These are phyloP conservation scores for Macrosteles quadrilineatus DNA, from an alignment of 1,140 invertebrate species.

Conservation along the genomic window DNA sequence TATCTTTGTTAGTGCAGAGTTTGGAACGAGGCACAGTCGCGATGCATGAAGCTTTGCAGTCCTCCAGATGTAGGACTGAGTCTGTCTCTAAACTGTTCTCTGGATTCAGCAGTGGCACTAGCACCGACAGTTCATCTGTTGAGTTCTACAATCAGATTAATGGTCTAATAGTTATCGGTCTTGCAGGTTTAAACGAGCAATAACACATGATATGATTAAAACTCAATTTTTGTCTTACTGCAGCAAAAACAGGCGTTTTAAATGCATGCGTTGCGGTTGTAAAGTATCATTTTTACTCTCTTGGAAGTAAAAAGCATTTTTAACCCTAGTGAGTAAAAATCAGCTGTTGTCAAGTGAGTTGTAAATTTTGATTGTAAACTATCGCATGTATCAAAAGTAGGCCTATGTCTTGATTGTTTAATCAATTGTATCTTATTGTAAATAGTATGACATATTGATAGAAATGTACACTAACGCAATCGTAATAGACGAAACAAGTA, in stretches of 20 bases:
- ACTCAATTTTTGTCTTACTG: background rate
- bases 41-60: constrained; percentile 56
- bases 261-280: background rate
- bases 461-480: too few relatives aligned
- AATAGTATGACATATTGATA: too few relatives aligned
- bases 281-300: background rate
- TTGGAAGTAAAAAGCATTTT: too few relatives aligned
- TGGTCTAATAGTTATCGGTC: background rate
- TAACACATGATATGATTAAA: too few relatives aligned
- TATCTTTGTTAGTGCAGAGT: constrained; percentile 62
- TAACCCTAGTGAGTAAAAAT: too few relatives aligned
- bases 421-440: too few relatives aligned
- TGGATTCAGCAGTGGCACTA: constrained; percentile 47
- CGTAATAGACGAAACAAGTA: too few relatives aligned
- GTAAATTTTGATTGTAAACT: too few relatives aligned
- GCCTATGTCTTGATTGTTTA: too few relatives aligned
- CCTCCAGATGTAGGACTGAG: constrained; percentile 41
- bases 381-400: too few relatives aligned
- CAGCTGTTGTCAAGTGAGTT: too few relatives aligned
- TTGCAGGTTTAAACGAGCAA: background rate
- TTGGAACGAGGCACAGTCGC: constrained; percentile 55
- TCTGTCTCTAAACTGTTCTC: constrained; percentile 41
- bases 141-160: constrained; percentile 21
- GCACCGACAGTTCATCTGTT: constrained; percentile 40
- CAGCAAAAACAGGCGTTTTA: too few relatives aligned